Evolutionary conservation across 2,113 vertebrate genomes (phyloP).

Genomic region (Nannobrachium achirus): DNA sequence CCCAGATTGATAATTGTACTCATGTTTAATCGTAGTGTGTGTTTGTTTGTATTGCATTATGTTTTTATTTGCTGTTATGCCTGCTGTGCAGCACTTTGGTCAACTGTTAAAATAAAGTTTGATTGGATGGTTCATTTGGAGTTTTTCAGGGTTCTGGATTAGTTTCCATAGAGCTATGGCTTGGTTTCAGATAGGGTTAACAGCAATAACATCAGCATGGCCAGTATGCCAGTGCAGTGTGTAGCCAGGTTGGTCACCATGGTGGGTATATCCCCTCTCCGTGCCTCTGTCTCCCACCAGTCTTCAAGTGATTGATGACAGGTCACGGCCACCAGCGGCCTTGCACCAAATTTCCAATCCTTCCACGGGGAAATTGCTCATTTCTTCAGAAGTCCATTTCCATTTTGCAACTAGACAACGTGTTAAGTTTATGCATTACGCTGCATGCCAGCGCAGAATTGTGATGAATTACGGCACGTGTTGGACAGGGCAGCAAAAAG

Average conservation of each 20-base stretch:
- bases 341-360: conserved; percentile 74
- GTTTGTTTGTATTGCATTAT: no score
- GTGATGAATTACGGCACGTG: conserved; percentile 75
- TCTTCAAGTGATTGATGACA: conserved; percentile 81
- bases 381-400: conserved; percentile 83
- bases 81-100: no score
- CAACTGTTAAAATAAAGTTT: no score
- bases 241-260: conserved; percentile 57
- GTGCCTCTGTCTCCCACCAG: conserved; percentile 41
- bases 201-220: no score
- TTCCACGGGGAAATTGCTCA: conserved; percentile 83
- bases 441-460: conserved; percentile 62
- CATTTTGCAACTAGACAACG: conserved; percentile 71
- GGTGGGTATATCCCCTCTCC: conserved; percentile 45
- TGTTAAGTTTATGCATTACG: conserved; percentile 77
- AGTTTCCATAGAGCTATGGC: no score
- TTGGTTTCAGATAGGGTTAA: no score
- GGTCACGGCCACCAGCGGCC: conserved; percentile 74
- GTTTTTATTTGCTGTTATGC: no score
- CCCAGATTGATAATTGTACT: no score
- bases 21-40: no score
- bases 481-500: conserved; percentile 59
- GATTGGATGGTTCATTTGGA: no score
- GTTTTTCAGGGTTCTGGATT: no score
- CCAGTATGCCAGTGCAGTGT: conserved; percentile 33